Conservation (phyloP, 2,113 vertebrate species). For the Chlorodrepanis virens region DNA sequence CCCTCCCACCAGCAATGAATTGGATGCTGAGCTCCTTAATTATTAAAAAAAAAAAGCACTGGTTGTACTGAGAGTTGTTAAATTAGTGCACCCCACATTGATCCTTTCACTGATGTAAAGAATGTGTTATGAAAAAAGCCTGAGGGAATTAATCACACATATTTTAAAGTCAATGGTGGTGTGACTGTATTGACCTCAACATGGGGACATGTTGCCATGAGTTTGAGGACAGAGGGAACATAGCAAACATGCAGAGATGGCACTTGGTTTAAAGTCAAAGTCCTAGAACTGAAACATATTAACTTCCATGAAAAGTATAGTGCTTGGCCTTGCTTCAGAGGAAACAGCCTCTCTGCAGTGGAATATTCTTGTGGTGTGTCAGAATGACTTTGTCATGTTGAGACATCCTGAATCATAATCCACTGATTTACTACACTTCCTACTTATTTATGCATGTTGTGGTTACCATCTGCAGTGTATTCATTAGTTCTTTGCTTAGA, state of each 20-base stretch:
- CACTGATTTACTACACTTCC: not conserved
- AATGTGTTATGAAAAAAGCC: not conserved
- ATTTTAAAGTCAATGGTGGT: not conserved
- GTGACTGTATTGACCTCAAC: not conserved
- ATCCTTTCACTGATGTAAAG: not conserved
- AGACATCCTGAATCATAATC: not conserved
- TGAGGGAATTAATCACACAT: not conserved
- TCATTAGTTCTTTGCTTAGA: not conserved
- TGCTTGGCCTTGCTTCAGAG: not conserved
- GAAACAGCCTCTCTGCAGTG: not conserved
- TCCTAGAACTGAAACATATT: not conserved
- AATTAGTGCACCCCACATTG: not conserved
- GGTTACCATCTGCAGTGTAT: not conserved
- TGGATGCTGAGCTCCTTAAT: not conserved
- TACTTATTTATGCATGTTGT: not conserved
- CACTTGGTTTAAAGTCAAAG: not conserved
- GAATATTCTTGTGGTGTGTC: not conserved
- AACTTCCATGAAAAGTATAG: not conserved
- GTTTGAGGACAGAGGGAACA: not conserved
- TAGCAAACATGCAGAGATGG: accelerated
- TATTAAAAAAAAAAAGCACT: not conserved
- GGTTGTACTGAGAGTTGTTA: not conserved
- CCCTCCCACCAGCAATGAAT: not conserved
- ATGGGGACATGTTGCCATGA: not conserved
- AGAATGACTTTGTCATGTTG: not conserved